A percentile compares a stretch with the other conserved stretches of the same genome.
phyloP scores from a whole-genome alignment of 2,888 invertebrate species.

The Drosophila melanosoma region DNA sequence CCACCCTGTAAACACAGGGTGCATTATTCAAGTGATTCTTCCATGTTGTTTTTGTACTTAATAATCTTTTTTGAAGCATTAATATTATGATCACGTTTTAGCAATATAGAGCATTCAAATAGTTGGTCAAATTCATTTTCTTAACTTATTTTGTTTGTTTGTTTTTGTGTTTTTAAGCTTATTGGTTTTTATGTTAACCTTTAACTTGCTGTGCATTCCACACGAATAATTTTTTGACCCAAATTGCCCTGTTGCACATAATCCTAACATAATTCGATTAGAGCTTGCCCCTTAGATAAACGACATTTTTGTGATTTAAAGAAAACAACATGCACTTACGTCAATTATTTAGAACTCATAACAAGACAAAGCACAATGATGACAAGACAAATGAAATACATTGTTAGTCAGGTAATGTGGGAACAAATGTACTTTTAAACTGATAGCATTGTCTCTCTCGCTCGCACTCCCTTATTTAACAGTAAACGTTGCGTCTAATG shows the following conservation, averaged over 20 bases:
- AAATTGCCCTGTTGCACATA: conserved; percentile 7
- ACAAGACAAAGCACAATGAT: not conserved
- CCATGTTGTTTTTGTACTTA: not conserved
- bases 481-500: conserved; percentile 6
- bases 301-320: not conserved
- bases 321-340: conserved; percentile 2
- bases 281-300: conserved; percentile 6
- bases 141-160: conserved; percentile 2
- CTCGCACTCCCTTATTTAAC: not conserved
- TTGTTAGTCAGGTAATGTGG: not conserved
- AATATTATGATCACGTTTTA: not conserved
- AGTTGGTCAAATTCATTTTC: not conserved
- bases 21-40: not conserved
- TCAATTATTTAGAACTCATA: not conserved
- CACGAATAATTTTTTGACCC: conserved; percentile 20
- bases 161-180: not conserved
- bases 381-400: not conserved
- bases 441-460: not conserved
- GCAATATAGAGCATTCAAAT: conserved; percentile 6
- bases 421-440: not conserved
- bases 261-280: not conserved
- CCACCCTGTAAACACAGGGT: conserved; percentile 1
- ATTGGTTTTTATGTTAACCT: conserved; percentile 20
- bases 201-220: conserved; percentile 27
- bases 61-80: not conserved